Base-by-base conservation (phyloP, 30 jellyfish, hydroid and myxozoan genomes). In the Turritopsis rubra region DNA sequence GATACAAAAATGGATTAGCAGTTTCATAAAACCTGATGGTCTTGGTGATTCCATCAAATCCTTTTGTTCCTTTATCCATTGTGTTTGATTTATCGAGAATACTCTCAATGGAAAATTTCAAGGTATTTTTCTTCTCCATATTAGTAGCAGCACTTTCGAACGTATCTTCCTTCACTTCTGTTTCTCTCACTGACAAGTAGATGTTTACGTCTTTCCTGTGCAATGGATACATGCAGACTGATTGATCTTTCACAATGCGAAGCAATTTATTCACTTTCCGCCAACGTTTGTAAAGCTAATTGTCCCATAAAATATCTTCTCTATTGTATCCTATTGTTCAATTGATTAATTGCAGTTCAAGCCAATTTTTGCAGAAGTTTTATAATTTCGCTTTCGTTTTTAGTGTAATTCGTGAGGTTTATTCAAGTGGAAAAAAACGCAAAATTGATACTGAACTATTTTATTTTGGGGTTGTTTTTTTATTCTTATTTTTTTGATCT, bases 1-100 rank as follows among this genome's bases (percentile, higher is more conserved):
- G 60, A 29, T 74, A 74, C 8, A 26, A 24, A 1, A 74, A 74
- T 19, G 82, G 82, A 29, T 74, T 74, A 21, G 82, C 65, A n/a
- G 53, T 16, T 29, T 74, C 82, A 74, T 74, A 74, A 74, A 23
- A 26, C 8, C 76, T 21, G 30, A 66, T 66, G 7, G 30, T 25
- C 29, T 66, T 66, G 17, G 27, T 30, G 65, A 74, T 74, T 30
- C 41, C 65, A 74, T 74, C 82, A 22, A 74, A 26, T 28, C 82
- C 18, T 7, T 68, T 68, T 22, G 28, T 23, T 68, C 30, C 19
- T 1, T 68, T 68, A 26, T 74, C 82, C 82, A 74, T n/a, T 1
- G 54, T 29, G 65, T 52, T 30, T 29, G 53, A 26, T 74, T 74
- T 74, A 41, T 29, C 65, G 24, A 74, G 82, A 74, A 74, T 74